A percentile compares a stretch with the other conserved stretches of the same genome.
Evolutionary conservation across 1,140 invertebrate genomes (phyloP).

Genomic region (Atta colombica): DNA sequence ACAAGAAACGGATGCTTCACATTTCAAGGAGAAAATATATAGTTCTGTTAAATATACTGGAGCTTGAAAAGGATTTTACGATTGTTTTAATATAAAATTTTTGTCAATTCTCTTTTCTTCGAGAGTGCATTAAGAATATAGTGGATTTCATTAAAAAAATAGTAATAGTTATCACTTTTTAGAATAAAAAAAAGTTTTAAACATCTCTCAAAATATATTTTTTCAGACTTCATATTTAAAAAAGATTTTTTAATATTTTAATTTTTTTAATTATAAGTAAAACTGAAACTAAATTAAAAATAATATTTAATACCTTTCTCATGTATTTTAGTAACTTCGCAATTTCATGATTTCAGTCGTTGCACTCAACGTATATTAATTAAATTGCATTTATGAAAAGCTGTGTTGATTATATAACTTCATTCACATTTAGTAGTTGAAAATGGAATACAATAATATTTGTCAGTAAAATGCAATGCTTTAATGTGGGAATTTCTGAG

Average conservation of each 20-base stretch:
- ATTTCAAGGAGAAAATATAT: conserved; percentile 1
- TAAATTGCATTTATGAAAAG: not conserved
- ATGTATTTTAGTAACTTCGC: not conserved
- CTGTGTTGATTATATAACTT: not conserved
- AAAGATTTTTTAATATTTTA: not conserved
- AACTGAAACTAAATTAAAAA: conserved; percentile 3
- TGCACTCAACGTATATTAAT: not conserved
- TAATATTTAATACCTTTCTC: not conserved
- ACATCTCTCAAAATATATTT: not conserved
- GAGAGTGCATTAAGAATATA: not conserved
- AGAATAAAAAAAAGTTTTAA: not conserved
- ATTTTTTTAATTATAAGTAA: not conserved
- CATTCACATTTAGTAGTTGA: not conserved
- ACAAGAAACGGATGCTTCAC: not conserved
- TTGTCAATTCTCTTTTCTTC: not conserved
- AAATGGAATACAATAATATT: not conserved
- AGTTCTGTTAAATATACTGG: not conserved
- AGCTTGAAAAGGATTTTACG: not conserved
- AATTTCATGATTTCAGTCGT: not conserved
- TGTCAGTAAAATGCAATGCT: not conserved
- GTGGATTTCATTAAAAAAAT: not conserved
- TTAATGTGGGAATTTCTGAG: conserved; percentile 22
- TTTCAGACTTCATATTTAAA: not conserved
- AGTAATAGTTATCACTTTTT: not conserved
- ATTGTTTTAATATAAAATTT: conserved; percentile 13